These are phyloP conservation scores for Argyresthia albistria DNA, from an alignment of 2,888 invertebrate genomes.

Conservation along the genomic window DNA sequence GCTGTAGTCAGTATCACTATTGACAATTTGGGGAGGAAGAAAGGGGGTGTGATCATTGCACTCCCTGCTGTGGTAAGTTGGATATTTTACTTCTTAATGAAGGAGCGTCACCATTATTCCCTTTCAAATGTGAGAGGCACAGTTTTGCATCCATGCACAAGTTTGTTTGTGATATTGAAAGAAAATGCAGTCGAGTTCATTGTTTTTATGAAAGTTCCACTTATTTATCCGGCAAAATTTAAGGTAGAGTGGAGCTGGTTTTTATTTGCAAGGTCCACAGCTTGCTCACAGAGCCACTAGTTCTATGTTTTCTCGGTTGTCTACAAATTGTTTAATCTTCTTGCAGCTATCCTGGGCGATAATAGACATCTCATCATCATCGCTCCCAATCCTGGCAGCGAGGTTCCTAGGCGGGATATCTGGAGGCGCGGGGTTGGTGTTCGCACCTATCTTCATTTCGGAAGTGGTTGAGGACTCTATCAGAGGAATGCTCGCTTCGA, in stretches of 20 bases:
- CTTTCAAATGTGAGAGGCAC: too few relatives aligned
- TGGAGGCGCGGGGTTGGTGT: constrained; percentile 65
- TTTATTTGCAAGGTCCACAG: too few relatives aligned
- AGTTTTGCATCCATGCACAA: too few relatives aligned
- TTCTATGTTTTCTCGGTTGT: too few relatives aligned
- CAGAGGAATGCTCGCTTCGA: constrained; percentile 45
- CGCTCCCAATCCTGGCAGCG: constrained; percentile 53
- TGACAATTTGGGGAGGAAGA: constrained; percentile 66
- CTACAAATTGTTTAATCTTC: background rate
- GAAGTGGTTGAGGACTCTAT: constrained; percentile 74
- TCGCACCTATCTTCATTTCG: constrained; percentile 74
- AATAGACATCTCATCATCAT: constrained; percentile 55
- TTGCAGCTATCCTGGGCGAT: constrained; percentile 70
- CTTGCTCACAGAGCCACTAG: too few relatives aligned
- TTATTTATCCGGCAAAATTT: too few relatives aligned
- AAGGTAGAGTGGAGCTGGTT: too few relatives aligned
- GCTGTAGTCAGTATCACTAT: constrained; percentile 54
- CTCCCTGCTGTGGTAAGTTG: constrained; percentile 59
- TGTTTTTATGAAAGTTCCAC: too few relatives aligned
- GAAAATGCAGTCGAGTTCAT: too few relatives aligned
- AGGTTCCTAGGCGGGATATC: constrained; percentile 73
- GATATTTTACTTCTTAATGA: background rate
- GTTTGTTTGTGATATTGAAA: too few relatives aligned
- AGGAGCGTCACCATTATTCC: too few relatives aligned
- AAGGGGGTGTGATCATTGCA: constrained; percentile 59